Evolutionary conservation across 2,797 vertebrate genomes (phyloP).

Genomic region (Melanitta fusca): DNA sequence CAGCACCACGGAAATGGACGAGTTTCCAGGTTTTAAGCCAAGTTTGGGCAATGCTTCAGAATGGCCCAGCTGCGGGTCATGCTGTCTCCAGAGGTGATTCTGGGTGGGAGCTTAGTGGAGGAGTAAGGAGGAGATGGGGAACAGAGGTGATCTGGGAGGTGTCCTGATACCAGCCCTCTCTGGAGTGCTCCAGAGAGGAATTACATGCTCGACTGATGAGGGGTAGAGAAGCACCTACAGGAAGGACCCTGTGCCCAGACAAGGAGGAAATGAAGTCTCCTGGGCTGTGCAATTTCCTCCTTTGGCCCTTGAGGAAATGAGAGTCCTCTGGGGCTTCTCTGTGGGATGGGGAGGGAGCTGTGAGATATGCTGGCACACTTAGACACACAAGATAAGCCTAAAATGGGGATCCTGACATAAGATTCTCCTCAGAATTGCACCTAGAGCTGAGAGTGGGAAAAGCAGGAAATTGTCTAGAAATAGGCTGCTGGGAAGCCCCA

Average conservation of each 20-base stretch:
- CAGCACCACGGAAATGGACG: not conserved
- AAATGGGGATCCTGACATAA: not conserved
- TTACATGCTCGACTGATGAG: accelerated
- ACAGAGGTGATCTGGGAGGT: not conserved
- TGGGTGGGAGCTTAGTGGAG: not conserved
- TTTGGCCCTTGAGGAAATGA: not conserved
- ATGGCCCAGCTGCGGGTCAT: not conserved
- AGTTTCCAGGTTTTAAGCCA: not conserved
- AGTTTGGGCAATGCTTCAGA: accelerated
- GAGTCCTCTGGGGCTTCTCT: not conserved
- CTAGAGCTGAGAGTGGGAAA: not conserved
- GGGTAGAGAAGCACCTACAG: not conserved
- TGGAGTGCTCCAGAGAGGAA: not conserved
- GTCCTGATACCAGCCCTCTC: not conserved
- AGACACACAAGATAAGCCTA: not conserved
- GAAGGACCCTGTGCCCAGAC: not conserved
- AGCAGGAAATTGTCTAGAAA: not conserved
- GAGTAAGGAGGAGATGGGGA: not conserved
- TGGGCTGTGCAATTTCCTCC: not conserved
- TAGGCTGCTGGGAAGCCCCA: not conserved
- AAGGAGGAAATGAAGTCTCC: not conserved
- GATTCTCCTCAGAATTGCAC: not conserved
- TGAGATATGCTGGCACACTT: not conserved
- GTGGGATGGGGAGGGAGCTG: accelerated
- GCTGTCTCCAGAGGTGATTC: not conserved